These are phyloP conservation scores for Archilochus colubris DNA, from an alignment of 2,113 vertebrate species.

Conservation along the genomic window DNA sequence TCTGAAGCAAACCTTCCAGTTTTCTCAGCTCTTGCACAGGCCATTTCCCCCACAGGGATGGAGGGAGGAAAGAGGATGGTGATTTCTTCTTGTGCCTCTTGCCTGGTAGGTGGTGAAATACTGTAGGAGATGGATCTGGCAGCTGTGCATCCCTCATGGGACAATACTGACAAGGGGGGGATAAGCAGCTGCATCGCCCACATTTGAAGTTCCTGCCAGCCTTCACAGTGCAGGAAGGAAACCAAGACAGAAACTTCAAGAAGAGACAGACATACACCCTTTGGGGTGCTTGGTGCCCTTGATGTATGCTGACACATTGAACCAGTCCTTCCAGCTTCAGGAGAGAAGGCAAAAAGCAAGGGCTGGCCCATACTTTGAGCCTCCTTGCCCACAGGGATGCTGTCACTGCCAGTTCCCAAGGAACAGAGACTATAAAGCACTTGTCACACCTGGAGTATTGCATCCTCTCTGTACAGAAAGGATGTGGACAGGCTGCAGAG, in stretches of 20 bases:
- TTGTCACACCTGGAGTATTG: no score
- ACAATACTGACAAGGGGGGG: neutral
- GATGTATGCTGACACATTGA: neutral
- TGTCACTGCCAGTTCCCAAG: neutral
- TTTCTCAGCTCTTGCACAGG: neutral
- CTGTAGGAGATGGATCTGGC: neutral
- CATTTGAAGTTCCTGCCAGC: neutral
- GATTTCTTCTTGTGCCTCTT: neutral
- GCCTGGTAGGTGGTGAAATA: neutral
- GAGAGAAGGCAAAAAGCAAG: neutral
- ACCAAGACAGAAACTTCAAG: neutral
- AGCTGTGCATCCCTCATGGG: neutral
- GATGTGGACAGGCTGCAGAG: no score
- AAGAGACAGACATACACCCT: neutral
- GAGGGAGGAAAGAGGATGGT: neutral
- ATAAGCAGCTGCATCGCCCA: neutral
- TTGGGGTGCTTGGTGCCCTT: neutral
- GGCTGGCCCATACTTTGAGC: neutral
- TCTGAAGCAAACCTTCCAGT: neutral
- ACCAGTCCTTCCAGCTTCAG: neutral
- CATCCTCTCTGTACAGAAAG: no score
- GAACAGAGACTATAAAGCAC: neutral
- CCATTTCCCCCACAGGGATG: no score
- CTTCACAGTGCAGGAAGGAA: neutral
- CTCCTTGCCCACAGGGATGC: neutral